These are phyloP conservation scores for Lycorma delicatula DNA, from an alignment of 1,140 invertebrate genomes.

Conservation along the genomic window DNA sequence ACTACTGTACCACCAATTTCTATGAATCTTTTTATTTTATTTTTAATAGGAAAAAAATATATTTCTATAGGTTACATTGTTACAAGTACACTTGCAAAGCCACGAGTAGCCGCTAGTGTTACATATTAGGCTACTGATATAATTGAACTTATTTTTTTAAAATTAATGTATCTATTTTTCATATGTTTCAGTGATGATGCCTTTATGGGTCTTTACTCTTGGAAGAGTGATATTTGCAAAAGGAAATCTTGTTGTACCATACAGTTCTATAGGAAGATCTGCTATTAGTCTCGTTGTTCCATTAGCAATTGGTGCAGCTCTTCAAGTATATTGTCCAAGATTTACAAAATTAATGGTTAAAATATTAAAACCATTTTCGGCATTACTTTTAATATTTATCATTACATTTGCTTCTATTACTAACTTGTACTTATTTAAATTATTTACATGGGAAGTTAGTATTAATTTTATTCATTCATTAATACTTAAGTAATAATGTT, in stretches of 20 bases:
- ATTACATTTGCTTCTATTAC: constrained; percentile 85
- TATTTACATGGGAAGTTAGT: constrained; percentile 79
- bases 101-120: too few relatives aligned
- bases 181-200: constrained; percentile 83
- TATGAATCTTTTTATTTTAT: too few relatives aligned
- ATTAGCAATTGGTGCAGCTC: constrained; percentile 65
- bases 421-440: constrained; percentile 83
- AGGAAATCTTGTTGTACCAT: constrained; percentile 65
- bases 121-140: too few relatives aligned
- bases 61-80: too few relatives aligned
- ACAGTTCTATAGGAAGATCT: constrained; percentile 63
- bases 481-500: too few relatives aligned
- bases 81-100: too few relatives aligned
- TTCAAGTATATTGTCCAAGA: constrained; percentile 58
- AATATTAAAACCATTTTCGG: constrained; percentile 79
- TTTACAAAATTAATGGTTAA: constrained; percentile 60
- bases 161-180: too few relatives aligned
- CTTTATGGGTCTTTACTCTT: constrained; percentile 90
- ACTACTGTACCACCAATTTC: too few relatives aligned
- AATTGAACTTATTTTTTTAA: too few relatives aligned
- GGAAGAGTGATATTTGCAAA: constrained; percentile 63
- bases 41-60: too few relatives aligned
- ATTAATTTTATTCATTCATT: constrained; percentile 6
- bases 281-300: constrained; percentile 76
- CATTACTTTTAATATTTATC: constrained; percentile 77